These are phyloP conservation scores for Silurus meridionalis DNA, from an alignment of 2,113 vertebrate species.

Conservation along the genomic window DNA sequence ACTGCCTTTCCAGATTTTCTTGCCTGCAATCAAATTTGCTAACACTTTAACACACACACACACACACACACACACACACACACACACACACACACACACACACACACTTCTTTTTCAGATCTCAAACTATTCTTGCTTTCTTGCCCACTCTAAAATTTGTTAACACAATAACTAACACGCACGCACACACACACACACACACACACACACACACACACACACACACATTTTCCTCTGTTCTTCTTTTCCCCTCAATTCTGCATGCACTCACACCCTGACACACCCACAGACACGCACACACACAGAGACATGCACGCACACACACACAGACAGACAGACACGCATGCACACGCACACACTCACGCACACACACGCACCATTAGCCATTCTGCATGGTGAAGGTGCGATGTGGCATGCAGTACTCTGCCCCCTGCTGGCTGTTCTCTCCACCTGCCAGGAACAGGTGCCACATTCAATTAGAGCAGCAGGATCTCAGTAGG, in stretches of 20 bases:
- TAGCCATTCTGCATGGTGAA: conserved; percentile 61
- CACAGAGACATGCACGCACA: conserved; percentile 39
- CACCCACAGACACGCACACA: conserved; percentile 23
- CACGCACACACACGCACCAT: conserved; percentile 47
- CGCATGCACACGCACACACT: conserved; percentile 42
- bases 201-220: conserved; percentile 24
- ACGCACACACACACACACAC: conserved; percentile 4
- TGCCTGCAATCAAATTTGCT: too few relatives aligned
- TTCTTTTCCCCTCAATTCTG: conserved; percentile 48
- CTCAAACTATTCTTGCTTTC: too few relatives aligned
- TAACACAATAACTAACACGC: conserved; percentile 25
- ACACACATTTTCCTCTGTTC: conserved; percentile 36
- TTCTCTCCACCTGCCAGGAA: conserved; percentile 68
- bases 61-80: too few relatives aligned
- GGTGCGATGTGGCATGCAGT: conserved; percentile 57
- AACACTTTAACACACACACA: too few relatives aligned
- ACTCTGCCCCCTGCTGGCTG: conserved; percentile 73
- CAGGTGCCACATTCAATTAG: conserved; percentile 78
- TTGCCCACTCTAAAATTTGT: too few relatives aligned
- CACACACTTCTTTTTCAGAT: too few relatives aligned
- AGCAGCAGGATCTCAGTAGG: conserved; percentile 62
- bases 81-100: too few relatives aligned
- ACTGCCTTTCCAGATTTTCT: too few relatives aligned
- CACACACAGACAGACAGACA: conserved; percentile 4
- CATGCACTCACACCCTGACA: conserved; percentile 25